Conservation (phyloP, 1,140 invertebrate species). For the Batillaria attramentaria region DNA sequence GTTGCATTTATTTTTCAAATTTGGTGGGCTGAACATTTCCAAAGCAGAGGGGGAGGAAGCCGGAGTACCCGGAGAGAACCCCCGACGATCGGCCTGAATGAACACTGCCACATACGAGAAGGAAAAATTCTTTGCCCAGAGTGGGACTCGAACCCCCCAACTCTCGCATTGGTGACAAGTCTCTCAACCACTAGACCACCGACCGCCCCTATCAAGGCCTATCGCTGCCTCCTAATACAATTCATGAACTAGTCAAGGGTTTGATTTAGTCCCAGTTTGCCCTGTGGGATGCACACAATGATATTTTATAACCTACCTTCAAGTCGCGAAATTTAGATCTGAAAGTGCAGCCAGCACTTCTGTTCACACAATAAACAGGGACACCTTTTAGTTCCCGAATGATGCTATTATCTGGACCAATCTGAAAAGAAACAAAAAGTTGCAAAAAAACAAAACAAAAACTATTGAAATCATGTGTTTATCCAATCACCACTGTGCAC, state of each 20-base stretch:
- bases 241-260: neutral
- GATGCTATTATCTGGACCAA: slow-evolving; percentile 9
- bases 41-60: too few species aligned
- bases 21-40: too few species aligned
- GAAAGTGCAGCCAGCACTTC: neutral
- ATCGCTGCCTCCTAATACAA: neutral
- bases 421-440: slow-evolving; percentile 1
- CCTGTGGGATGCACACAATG: neutral
- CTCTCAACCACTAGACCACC: too few species aligned
- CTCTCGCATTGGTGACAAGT: too few species aligned
- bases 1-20: too few species aligned
- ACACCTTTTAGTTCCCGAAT: slow-evolving; percentile 20
- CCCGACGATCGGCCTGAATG: too few species aligned
- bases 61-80: too few species aligned
- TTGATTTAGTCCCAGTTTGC: neutral
- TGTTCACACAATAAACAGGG: slow-evolving; percentile 13
- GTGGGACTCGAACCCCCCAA: too few species aligned
- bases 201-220: too few species aligned
- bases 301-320: slow-evolving; percentile 1
- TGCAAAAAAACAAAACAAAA: neutral
- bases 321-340: neutral
- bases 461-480: neutral
- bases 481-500: neutral
- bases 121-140: too few species aligned
- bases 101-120: too few species aligned